Conservation (phyloP, 2,888 invertebrate species). For the Portevinia maculata region DNA sequence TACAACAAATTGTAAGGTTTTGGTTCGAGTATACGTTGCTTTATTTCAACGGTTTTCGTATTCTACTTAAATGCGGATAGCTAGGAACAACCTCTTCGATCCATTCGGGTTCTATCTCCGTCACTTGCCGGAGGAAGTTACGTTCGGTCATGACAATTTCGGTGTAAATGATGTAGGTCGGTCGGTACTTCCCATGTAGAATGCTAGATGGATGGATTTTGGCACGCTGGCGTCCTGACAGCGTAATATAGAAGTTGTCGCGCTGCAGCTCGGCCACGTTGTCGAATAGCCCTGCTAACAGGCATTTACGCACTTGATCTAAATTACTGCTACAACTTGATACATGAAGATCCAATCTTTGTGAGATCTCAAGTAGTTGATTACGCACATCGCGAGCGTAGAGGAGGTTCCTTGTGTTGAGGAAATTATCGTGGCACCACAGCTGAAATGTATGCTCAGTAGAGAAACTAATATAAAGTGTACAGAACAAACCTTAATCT, state of each 20-base stretch:
- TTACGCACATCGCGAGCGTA: conserved; percentile 91
- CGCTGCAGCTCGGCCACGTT: conserved; percentile 93
- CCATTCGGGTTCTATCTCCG: conserved; percentile 92
- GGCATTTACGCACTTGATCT: conserved; percentile 89
- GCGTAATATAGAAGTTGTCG: conserved; percentile 88
- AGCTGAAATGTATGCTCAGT: conserved; percentile 77
- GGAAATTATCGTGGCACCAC: conserved; percentile 95
- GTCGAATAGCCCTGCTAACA: conserved; percentile 91
- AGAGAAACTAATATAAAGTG: not conserved
- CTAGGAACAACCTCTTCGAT: conserved; percentile 86
- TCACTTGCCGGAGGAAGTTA: conserved; percentile 90
- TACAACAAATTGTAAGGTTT: conserved; percentile 13
- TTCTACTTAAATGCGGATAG: conserved; percentile 77
- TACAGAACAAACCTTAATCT: conserved; percentile 85
- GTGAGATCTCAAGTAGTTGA: conserved; percentile 90
- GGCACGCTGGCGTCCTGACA: conserved; percentile 87
- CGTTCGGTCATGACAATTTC: conserved; percentile 94
- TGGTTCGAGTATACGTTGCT: not conserved
- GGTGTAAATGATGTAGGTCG: conserved; percentile 90
- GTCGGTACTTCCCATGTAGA: conserved; percentile 85
- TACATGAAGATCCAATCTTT: conserved; percentile 85
- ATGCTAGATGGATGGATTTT: conserved; percentile 93
- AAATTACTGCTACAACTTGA: conserved; percentile 86
- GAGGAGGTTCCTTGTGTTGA: conserved; percentile 91
- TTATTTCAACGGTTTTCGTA: conserved; percentile 73